Conservation (phyloP, 1,140 invertebrate genomes). For the Heliconius melpomene region DNA sequence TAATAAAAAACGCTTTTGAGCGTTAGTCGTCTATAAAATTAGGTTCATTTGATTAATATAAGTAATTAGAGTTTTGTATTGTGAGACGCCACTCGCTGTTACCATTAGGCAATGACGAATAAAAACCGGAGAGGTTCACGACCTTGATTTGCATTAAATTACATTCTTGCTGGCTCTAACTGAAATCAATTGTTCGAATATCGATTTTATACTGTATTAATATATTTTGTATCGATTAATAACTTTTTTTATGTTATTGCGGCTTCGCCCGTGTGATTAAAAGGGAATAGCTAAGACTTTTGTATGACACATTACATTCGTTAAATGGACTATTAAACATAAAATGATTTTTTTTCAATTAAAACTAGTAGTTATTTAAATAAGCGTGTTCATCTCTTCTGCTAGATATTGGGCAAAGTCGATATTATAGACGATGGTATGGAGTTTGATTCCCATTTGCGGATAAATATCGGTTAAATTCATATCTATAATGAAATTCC, state of each 20-base stretch:
- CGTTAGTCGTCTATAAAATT: conserved; percentile 13
- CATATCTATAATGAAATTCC: too few relatives aligned
- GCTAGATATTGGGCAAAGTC: too few relatives aligned
- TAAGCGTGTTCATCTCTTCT: too few relatives aligned
- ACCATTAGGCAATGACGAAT: conserved; percentile 25
- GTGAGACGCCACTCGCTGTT: conserved; percentile 15
- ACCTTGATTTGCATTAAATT: conserved; percentile 49
- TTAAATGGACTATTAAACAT: too few relatives aligned
- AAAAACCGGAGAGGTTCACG: conserved; percentile 38
- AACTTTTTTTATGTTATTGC: neutral
- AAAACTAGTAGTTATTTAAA: too few relatives aligned
- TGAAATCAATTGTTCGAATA: conserved; percentile 15
- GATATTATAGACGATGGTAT: too few relatives aligned
- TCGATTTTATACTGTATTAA: conserved; percentile 2
- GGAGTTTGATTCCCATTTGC: too few relatives aligned
- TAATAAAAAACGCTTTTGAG: neutral
- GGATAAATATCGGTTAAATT: too few relatives aligned
- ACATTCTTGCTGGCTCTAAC: conserved; percentile 17
- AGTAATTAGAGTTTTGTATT: conserved; percentile 15
- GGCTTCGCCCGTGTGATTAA: too few relatives aligned
- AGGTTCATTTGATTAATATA: conserved; percentile 15
- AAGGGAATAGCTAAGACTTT: too few relatives aligned
- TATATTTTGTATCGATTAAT: neutral
- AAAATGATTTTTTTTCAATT: too few relatives aligned
- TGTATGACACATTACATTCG: too few relatives aligned